Base-by-base conservation (phyloP, 2,888 invertebrate genomes). In the Calliphora vomitoria region DNA sequence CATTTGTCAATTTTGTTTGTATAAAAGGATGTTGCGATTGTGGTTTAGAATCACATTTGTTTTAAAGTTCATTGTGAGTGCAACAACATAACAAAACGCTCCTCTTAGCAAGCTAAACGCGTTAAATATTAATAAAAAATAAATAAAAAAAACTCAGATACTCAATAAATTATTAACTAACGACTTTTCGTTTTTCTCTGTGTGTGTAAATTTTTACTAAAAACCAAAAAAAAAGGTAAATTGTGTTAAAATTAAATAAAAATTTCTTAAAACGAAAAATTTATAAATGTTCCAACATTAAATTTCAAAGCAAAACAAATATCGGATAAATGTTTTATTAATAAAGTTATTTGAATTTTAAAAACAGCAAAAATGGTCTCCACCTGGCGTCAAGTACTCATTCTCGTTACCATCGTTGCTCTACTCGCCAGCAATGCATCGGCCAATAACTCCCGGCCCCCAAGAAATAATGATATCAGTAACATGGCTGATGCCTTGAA, bases 401-500 rank as follows among this genome's bases (percentile, higher is more conserved):
- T 92, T 60, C 68, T 91, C 41, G 87, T 90, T 18, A 89, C 91
- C 72, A 90, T 90, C 10, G 41, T 91, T 5, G 89, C 90, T 0
- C 88, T 92, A 6, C 82, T 92, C 18, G 90, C 90, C 58, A 86
- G 89, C 8, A 90, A 88, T 25, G 90, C 89, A 60, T 89, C 91
- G 74, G 93, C 92, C 35, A 92, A 91, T 4, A 93, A 92, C 85
- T 91, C 93, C 4, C 90, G 93, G 20, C 92, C 93, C 20, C 93
- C 93, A 25, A 91, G 93, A 41, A 95, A 95, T 89, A 93, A 92
- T 75, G 94, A 94, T 0, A 95, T 95, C 68, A 94, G 95, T 84
- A 95, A 95, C 90, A 95, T 96, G 95, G 95, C 95, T 0, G 96
- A 96, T 88, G 96, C 96, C 4, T 93, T 96, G 0, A 95, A 95